These are phyloP conservation scores for Labeo catla DNA, from an alignment of 2,113 vertebrate species.

Conservation along the genomic window DNA sequence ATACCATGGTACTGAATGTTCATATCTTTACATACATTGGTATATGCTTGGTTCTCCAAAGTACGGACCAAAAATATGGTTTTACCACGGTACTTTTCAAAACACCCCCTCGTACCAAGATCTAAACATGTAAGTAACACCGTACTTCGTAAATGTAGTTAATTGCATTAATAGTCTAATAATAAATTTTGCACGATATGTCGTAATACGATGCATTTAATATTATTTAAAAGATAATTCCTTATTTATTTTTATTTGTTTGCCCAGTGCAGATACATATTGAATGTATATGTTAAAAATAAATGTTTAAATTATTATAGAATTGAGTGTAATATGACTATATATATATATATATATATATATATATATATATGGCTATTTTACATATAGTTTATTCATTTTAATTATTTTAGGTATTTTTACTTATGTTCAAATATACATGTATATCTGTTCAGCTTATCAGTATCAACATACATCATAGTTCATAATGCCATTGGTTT, in stretches of 20 bases:
- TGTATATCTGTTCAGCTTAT: neutral
- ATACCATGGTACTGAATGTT: neutral
- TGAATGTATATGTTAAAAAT: too few relatives aligned
- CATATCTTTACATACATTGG: too few relatives aligned
- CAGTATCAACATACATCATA: neutral
- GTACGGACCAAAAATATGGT: neutral
- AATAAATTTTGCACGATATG: too few relatives aligned
- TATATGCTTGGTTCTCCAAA: neutral
- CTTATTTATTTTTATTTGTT: neutral
- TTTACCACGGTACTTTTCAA: neutral
- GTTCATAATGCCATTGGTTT: neutral
- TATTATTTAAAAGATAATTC: neutral
- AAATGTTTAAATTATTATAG: too few relatives aligned
- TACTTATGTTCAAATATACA: neutral
- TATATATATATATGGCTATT: too few relatives aligned
- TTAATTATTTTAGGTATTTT: neutral
- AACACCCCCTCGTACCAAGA: neutral
- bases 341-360: too few relatives aligned
- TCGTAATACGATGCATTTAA: neutral
- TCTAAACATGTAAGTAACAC: too few relatives aligned
- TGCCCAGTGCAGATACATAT: neutral
- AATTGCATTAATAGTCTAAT: neutral
- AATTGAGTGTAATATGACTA: too few relatives aligned
- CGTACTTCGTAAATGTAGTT: neutral
- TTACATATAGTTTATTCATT: neutral